Conservation (phyloP, 2,797 vertebrate species). For the Spea hammondii region DNA sequence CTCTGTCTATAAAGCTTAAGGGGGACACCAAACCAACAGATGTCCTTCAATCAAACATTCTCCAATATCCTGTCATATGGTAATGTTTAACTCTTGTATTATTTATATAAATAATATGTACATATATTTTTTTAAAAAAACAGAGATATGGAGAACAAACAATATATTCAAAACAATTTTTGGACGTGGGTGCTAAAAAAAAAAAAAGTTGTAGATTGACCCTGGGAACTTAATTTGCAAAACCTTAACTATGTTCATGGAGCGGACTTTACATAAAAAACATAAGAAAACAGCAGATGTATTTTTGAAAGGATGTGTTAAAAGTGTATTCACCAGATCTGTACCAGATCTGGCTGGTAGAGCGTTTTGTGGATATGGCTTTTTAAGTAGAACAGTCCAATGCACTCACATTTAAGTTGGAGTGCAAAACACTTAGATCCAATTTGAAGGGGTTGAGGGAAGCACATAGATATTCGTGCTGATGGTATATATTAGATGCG, state of each 20-base stretch:
- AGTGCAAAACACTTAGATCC: too few relatives aligned
- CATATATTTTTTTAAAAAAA: slow-evolving; percentile 41
- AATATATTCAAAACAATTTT: not conserved
- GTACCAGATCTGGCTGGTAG: not conserved
- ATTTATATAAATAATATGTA: slow-evolving; percentile 32
- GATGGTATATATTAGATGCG: too few relatives aligned
- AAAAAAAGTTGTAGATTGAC: slow-evolving; percentile 43
- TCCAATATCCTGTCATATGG: slow-evolving; percentile 53
- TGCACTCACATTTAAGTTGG: too few relatives aligned
- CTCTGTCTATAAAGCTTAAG: slow-evolving; percentile 37
- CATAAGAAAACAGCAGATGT: slow-evolving; percentile 25
- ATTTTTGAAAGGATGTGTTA: slow-evolving; percentile 34
- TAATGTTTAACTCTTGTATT: slow-evolving; percentile 42
- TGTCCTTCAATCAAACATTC: slow-evolving; percentile 44
- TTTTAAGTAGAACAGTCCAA: too few relatives aligned
- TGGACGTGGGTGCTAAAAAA: slow-evolving; percentile 39
- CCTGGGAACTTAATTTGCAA: slow-evolving; percentile 38
- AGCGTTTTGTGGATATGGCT: too few relatives aligned
- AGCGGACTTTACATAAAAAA: slow-evolving; percentile 10
- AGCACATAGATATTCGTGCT: too few relatives aligned
- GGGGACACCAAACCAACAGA: slow-evolving; percentile 42
- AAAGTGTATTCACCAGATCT: slow-evolving; percentile 19
- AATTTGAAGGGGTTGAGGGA: too few relatives aligned
- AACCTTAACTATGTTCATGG: slow-evolving; percentile 7
- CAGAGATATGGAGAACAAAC: not conserved